Conservation (phyloP, 2,888 invertebrate species). For the Andrena fulva region DNA sequence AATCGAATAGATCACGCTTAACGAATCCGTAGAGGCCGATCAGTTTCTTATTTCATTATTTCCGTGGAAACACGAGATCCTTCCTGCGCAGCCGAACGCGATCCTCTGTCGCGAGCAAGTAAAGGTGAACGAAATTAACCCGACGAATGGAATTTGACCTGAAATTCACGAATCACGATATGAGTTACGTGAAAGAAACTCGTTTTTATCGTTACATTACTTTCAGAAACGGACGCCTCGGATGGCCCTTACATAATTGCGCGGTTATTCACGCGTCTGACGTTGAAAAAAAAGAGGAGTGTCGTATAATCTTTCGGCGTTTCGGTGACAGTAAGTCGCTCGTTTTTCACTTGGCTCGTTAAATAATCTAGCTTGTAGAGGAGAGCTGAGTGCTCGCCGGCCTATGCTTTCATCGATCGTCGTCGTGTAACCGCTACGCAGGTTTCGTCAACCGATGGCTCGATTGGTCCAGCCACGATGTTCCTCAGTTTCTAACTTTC, state of each 20-base stretch:
- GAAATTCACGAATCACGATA: background rate
- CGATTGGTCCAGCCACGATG: background rate
- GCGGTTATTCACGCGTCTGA: background rate
- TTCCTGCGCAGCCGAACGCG: background rate
- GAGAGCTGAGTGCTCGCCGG: conserved; percentile 6
- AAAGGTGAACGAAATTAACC: conserved; percentile 1
- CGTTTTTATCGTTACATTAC: conserved; percentile 5
- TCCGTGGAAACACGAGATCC: too few species aligned
- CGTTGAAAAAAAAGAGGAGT: background rate
- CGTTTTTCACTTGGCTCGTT: background rate
- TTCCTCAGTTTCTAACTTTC: background rate
- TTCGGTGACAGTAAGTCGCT: background rate
- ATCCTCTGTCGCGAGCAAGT: background rate
- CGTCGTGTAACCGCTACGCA: background rate
- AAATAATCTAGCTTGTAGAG: conserved; percentile 16
- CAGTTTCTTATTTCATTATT: background rate
- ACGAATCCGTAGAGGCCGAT: background rate
- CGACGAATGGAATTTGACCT: background rate
- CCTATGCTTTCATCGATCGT: background rate
- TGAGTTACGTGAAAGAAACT: conserved; percentile 2
- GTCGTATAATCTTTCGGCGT: conserved; percentile 11
- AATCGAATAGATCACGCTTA: background rate
- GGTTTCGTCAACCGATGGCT: background rate
- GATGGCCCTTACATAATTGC: conserved; percentile 30
- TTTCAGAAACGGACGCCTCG: background rate